A percentile compares a stretch with the other conserved stretches of the same genome.
Evolutionary conservation across 2,797 vertebrate species (phyloP).

Genomic region (Dendrocincla tyrannina): DNA sequence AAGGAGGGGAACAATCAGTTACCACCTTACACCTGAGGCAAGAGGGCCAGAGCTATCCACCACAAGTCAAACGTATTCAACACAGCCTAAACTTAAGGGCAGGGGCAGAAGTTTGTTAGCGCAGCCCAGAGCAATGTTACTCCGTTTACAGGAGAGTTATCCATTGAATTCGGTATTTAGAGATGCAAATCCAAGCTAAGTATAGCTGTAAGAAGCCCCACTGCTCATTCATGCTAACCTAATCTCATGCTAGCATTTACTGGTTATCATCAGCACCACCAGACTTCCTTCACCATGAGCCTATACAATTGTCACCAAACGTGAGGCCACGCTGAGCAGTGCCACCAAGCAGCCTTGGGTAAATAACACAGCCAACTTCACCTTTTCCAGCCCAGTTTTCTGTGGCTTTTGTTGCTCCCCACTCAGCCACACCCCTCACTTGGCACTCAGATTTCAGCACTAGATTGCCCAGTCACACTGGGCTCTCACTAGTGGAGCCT

Average conservation of each 20-base stretch:
- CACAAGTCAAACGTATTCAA: background rate
- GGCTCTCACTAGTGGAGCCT: background rate
- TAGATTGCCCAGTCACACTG: background rate
- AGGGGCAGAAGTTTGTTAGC: background rate
- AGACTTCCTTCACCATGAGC: background rate
- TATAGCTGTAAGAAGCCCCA: background rate
- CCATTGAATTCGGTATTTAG: background rate
- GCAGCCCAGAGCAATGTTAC: background rate
- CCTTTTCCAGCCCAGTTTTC: too few species aligned
- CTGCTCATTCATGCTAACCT: background rate
- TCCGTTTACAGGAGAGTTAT: background rate
- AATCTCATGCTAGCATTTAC: background rate
- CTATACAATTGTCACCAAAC: rapidly evolving
- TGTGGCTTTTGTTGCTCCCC: background rate
- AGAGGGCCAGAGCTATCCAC: background rate
- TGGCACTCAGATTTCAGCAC: background rate
- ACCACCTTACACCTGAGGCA: background rate
- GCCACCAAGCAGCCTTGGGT: rapidly evolving
- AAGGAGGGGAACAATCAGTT: background rate
- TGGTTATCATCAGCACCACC: background rate
- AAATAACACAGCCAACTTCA: background rate
- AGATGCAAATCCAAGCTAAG: background rate
- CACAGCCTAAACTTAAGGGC: background rate
- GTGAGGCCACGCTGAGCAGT: too few species aligned
- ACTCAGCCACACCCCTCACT: rapidly evolving